Base-by-base conservation (phyloP, 2,113 vertebrate species). In the Limanda limanda region DNA sequence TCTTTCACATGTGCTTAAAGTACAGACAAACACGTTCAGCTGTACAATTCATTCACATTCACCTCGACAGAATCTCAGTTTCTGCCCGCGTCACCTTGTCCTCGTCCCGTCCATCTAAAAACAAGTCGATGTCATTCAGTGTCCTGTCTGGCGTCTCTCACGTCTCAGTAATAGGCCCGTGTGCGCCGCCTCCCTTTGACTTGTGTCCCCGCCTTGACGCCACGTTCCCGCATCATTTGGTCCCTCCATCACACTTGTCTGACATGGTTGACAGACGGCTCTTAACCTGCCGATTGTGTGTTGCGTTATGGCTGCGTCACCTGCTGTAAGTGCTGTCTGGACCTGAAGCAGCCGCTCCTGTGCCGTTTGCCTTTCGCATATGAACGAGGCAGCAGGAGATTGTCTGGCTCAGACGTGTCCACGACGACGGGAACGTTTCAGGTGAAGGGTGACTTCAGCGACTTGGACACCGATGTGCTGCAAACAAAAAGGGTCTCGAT, bases 111-210 rank as follows among this genome's bases (percentile, higher is more conserved):
- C 83, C 66, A 13, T 63, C 65, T 83, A 70, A 73, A 74, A 71
- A 87, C 66, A 79, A 51, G 66, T 47, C 3, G 1, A 23, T 64
- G 55, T 68, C 60, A 74, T 78, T 81, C 74, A 63, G 45, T 71
- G 86, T 82, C 56, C 47, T 40, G 54, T 21, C 21, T 12, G 54
- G 55, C 23, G 13, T 35, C 57, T 10, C 7, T 17, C 56, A 25
- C 57, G 25, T 59, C 17, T 24, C 55, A 23, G 73, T 88, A 77
- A 89, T 73, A 54, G 83, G 73, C 76, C 78, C 45, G 57, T 85
- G 76, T 79, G 21, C 68, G 25, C 73, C 56, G 61, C 74, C 47
- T 83, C 42, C 65, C 5, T 80, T 45, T 45, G 48, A 67, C 58
- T 78, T 1, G 37, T 61, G 60, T 69, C 24, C 45, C 15, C 2